Evolutionary conservation across 2,888 invertebrate genomes (phyloP), one percentile per base, ranked within the genome.

Genomic region (Scrobipalpa costella): DNA sequence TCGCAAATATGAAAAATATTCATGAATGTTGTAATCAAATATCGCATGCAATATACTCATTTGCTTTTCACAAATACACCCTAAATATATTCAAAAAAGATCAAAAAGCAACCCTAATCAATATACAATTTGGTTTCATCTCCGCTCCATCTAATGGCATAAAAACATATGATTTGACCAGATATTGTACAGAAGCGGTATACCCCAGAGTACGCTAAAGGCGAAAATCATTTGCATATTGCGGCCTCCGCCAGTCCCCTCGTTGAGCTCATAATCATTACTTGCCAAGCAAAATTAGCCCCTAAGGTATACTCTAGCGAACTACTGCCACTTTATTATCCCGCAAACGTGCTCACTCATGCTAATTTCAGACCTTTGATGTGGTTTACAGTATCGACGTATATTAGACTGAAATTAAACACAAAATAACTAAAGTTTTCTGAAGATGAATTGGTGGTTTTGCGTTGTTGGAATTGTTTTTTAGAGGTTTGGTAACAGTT

Each of bases 181-280:
- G 71, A 72, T 74, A 76, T 73, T 70, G 72, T 74, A 73, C 78
- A 77, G 78, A 71, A 76, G 78, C 77, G 71, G 7, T 11, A n/a
- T 34, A 69, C 67, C 71, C 66, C 66, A 15, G 27, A 13, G 71
- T 69, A 75, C 82, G 84, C 85, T 88, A 80, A 85, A 83, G 88
- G 87, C 88, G 79, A 87, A 80, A 85, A 81, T 85, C 84, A 91
- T 90, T 90, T 89, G 86, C 90, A 90, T 90, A 89, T 85, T 88
- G 84, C 79, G 85, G 85, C 84, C 80, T 73, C 77, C 75, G 74
- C 74, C 77, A 76, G 78, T 76, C 77, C 70, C 75, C 73, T 71
- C 73, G 77, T 76, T 77, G 79, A 77, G 76, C 83, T 86, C 84
- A 87, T 88, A 87, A 88, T 88, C 84, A 90, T 88, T 89, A 90